Percentiles rank a stretch among this genome's conserved stretches.
These are phyloP conservation scores for Psephotus haematonotus DNA, from an alignment of 2,113 vertebrate species.

Conservation along the genomic window DNA sequence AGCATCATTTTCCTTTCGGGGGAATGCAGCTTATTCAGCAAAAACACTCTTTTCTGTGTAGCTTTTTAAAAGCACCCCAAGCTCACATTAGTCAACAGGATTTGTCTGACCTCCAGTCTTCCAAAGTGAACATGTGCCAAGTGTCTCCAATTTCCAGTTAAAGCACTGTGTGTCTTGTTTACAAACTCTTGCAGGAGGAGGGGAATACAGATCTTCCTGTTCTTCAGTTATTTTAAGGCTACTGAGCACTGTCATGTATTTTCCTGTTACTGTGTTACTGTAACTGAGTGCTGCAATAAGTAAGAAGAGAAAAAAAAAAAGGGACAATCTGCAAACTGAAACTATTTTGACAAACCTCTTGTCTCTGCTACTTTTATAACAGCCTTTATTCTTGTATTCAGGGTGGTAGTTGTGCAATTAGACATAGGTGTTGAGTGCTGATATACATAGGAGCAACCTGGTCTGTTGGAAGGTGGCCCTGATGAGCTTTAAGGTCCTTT, in stretches of 20 bases:
- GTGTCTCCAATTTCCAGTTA: neutral
- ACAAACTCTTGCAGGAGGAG: neutral
- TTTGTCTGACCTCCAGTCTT: neutral
- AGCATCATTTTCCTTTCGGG: neutral
- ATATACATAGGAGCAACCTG: neutral
- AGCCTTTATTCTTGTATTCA: neutral
- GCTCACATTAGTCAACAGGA: neutral
- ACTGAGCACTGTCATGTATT: neutral
- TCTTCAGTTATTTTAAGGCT: neutral
- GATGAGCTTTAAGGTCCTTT: neutral
- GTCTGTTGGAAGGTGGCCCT: neutral
- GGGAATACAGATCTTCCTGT: neutral
- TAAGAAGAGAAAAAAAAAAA: neutral
- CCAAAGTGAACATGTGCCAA: neutral
- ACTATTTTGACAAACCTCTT: neutral
- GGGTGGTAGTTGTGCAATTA: neutral
- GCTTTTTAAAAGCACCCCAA: neutral
- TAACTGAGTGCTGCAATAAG: neutral
- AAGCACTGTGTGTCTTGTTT: neutral
- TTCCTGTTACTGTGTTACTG: neutral
- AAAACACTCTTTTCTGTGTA: neutral
- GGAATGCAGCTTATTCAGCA: neutral
- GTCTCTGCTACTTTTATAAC: neutral
- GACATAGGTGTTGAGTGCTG: neutral
- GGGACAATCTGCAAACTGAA: neutral